These are phyloP conservation scores for Exocentrus adspersus DNA, from an alignment of 2,888 invertebrate species.

Conservation along the genomic window DNA sequence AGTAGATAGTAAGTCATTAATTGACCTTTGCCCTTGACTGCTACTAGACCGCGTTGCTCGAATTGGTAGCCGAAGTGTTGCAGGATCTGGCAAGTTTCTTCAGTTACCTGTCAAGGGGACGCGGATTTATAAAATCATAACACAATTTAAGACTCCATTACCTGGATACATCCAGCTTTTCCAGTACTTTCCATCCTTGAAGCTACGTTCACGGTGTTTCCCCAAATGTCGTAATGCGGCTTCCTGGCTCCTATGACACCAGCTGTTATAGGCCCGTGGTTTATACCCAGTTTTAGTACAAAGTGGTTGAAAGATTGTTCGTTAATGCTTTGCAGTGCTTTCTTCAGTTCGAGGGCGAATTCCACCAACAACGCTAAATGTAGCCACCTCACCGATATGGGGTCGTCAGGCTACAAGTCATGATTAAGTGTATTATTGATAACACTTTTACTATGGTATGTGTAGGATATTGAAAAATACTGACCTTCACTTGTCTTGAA, in stretches of 20 bases:
- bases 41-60: slow-evolving; percentile 92
- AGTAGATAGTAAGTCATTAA: slow-evolving; percentile 93
- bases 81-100: slow-evolving; percentile 91
- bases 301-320: slow-evolving; percentile 97
- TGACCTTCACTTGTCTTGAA: slow-evolving; percentile 70
- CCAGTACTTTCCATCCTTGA: slow-evolving; percentile 98
- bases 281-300: slow-evolving; percentile 92
- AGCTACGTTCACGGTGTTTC: slow-evolving; percentile 96
- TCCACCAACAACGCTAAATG: slow-evolving; percentile 88
- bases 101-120: slow-evolving; percentile 78
- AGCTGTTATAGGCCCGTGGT: slow-evolving; percentile 95
- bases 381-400: slow-evolving; percentile 80
- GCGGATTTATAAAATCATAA: too few relatives aligned
- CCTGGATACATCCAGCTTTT: slow-evolving; percentile 93
- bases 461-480: background rate
- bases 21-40: slow-evolving; percentile 97
- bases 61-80: slow-evolving; percentile 91
- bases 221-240: slow-evolving; percentile 97
- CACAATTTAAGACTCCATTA: slow-evolving; percentile 59
- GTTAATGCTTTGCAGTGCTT: slow-evolving; percentile 90
- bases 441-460: too few relatives aligned
- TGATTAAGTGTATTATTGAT: too few relatives aligned
- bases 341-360: slow-evolving; percentile 89
- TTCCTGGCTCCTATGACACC: slow-evolving; percentile 95
- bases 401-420: slow-evolving; percentile 76